phyloP scores from a whole-genome alignment of 2,888 invertebrate species.

The Agapetus fuscipes region DNA sequence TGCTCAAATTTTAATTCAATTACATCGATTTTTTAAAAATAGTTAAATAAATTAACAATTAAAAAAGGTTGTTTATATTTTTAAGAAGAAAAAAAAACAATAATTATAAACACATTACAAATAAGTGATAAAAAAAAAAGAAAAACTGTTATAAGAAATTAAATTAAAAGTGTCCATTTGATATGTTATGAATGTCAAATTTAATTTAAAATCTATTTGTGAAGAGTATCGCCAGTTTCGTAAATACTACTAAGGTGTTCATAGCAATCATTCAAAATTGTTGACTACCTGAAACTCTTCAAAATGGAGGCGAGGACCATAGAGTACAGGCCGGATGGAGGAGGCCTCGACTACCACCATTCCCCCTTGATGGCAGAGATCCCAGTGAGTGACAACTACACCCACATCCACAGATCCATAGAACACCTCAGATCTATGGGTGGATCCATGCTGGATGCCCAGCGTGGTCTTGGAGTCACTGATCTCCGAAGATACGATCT shows the following conservation, averaged over 20 bases:
- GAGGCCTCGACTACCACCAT: constrained; percentile 56
- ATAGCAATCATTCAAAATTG: neutral
- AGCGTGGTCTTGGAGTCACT: constrained; percentile 41
- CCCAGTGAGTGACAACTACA: constrained; percentile 52
- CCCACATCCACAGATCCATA: constrained; percentile 56
- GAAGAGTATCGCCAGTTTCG: too few species aligned
- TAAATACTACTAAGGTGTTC: neutral
- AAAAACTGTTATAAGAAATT: too few species aligned
- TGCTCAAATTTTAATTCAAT: too few species aligned
- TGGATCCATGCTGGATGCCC: constrained; percentile 37
- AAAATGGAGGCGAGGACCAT: constrained; percentile 49
- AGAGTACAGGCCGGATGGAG: constrained; percentile 47
- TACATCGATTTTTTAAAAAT: too few species aligned
- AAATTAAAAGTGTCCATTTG: too few species aligned
- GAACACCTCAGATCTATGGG: constrained; percentile 54
- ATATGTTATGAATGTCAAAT: too few species aligned
- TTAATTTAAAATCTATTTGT: too few species aligned
- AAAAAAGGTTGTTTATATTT: too few species aligned
- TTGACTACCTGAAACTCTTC: constrained; percentile 24
- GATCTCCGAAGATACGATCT: constrained; percentile 43
- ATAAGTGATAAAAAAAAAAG: too few species aligned
- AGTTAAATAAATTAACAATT: too few species aligned
- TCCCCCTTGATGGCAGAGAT: constrained; percentile 60
- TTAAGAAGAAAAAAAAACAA: too few species aligned
- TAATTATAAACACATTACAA: too few species aligned